Evolutionary conservation across 35 echinoderm and acorn worm genomes (phyloP).

Genomic region (Eucidaris tribuloides): DNA sequence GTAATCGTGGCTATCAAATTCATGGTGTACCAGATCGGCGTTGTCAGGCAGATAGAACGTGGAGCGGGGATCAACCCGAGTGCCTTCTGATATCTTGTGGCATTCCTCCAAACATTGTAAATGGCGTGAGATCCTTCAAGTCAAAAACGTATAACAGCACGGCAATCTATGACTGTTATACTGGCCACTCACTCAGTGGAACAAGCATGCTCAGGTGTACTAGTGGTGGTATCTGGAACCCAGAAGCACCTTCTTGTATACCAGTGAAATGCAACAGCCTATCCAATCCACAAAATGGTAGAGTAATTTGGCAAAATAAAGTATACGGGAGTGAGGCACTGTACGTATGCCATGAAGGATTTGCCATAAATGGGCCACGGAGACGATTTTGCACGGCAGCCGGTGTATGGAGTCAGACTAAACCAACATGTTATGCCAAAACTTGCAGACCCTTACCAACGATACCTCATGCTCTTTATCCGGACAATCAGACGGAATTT

Average conservation of each 20-base stretch:
- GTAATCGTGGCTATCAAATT: conserved; percentile 28
- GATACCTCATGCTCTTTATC: conserved; percentile 6
- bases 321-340: conserved; percentile 14
- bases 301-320: conserved; percentile 25
- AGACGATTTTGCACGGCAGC: neutral
- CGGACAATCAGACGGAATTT: neutral
- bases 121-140: conserved; percentile 13
- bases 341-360: conserved; percentile 52
- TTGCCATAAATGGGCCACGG: conserved; percentile 14
- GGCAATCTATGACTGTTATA: conserved; percentile 20
- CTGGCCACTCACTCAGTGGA: neutral
- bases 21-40: neutral
- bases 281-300: conserved; percentile 33
- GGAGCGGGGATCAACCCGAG: conserved; percentile 8
- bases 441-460: neutral
- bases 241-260: neutral
- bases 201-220: neutral
- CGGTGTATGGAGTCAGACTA: conserved; percentile 47
- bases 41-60: conserved; percentile 19
- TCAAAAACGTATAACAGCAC: neutral
- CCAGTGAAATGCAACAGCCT: neutral
- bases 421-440: conserved; percentile 27
- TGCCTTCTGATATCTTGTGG: conserved; percentile 42
- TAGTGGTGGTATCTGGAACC: neutral
- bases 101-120: conserved; percentile 15